Evolutionary conservation across 1,140 invertebrate species (phyloP).

Genomic region (Acromyrmex echinatior): DNA sequence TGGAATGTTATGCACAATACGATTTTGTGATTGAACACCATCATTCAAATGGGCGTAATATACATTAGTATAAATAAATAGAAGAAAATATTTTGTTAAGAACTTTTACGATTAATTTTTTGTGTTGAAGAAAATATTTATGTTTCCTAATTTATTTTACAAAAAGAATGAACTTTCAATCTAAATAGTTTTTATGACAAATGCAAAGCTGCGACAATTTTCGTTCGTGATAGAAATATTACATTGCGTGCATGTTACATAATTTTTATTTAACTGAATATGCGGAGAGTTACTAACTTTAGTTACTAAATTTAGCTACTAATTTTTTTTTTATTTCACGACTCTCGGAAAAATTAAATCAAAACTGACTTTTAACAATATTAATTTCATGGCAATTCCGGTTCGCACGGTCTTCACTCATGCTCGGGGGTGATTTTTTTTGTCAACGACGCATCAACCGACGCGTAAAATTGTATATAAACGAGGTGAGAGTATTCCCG

Average conservation of each 20-base stretch:
- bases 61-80: background rate
- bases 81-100: background rate
- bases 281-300: background rate
- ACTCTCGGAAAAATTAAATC: slow-evolving; percentile 15
- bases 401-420: slow-evolving; percentile 40
- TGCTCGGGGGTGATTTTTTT: slow-evolving; percentile 10
- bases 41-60: background rate
- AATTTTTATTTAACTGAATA: slow-evolving; percentile 12
- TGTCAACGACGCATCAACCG: slow-evolving; percentile 47
- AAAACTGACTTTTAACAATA: background rate
- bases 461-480: slow-evolving; percentile 53
- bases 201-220: background rate
- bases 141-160: background rate
- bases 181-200: background rate
- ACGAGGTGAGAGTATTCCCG: slow-evolving; percentile 79
- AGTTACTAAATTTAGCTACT: background rate
- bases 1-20: background rate
- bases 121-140: no score
- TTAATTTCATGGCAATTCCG: slow-evolving; percentile 52
- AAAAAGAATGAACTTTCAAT: background rate
- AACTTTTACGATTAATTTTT: background rate
- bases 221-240: background rate
- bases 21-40: background rate
- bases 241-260: background rate
- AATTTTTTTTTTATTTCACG: no score